Percentiles rank a stretch among this genome's conserved stretches.
Conservation (phyloP, 2,888 invertebrate species). For the Netelia melanura region DNA sequence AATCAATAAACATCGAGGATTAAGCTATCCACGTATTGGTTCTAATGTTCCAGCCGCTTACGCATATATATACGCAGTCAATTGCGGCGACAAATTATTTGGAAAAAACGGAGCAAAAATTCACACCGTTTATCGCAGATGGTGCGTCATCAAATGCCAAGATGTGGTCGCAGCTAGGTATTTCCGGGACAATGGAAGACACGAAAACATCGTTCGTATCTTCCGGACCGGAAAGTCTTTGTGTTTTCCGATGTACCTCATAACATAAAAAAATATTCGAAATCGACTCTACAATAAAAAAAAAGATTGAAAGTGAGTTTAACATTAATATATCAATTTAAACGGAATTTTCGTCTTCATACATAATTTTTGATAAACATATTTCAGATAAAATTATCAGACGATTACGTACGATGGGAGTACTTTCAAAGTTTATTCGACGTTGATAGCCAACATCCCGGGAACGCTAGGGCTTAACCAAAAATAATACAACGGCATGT, state of each 20-base stretch:
- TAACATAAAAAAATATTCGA: slow-evolving; percentile 30
- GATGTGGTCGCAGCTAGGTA: slow-evolving; percentile 37
- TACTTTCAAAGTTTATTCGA: no score
- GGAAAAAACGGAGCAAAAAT: slow-evolving; percentile 52
- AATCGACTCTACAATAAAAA: slow-evolving; percentile 39
- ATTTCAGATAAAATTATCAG: neutral
- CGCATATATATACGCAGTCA: neutral
- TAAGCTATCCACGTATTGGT: no score
- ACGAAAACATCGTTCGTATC: slow-evolving; percentile 37
- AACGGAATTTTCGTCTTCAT: slow-evolving; percentile 5
- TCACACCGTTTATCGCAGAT: slow-evolving; percentile 47
- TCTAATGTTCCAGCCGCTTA: neutral
- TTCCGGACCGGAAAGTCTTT: slow-evolving; percentile 34
- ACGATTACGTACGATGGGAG: no score
- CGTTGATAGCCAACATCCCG: no score
- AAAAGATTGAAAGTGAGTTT: slow-evolving; percentile 37
- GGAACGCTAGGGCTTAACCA: no score
- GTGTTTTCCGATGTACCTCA: slow-evolving; percentile 44
- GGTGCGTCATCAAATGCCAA: slow-evolving; percentile 47
- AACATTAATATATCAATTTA: neutral
- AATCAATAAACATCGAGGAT: no score
- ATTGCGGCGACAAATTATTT: slow-evolving; percentile 33
- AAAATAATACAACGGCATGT: no score
- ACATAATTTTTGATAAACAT: slow-evolving; percentile 3
- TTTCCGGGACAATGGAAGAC: slow-evolving; percentile 20